Evolutionary conservation across 2,113 vertebrate species (phyloP).

Genomic region (Odontesthes bonariensis): DNA sequence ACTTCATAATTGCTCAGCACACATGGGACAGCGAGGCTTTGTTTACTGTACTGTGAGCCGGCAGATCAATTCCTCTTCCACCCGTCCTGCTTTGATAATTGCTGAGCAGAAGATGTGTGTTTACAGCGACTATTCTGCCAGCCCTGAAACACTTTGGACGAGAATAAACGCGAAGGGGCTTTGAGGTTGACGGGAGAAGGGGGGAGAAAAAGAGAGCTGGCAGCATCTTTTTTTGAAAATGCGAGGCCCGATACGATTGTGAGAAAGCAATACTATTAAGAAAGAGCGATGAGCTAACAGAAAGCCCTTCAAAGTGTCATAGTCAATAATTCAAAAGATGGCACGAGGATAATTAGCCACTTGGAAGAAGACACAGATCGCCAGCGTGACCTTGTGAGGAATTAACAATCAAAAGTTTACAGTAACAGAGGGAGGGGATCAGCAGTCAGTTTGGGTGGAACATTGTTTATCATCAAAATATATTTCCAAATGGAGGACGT

Average conservation of each 20-base stretch:
- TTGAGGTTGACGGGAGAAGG: conserved; percentile 28
- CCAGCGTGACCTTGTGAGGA: conserved; percentile 52
- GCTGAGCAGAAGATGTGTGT: conserved; percentile 68
- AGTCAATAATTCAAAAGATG: conserved; percentile 71
- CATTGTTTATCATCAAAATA: neutral
- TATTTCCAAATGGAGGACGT: neutral
- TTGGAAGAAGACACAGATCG: conserved; percentile 51
- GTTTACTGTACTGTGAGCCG: conserved; percentile 70
- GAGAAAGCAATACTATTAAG: conserved; percentile 76
- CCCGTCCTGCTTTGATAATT: conserved; percentile 73
- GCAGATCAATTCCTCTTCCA: conserved; percentile 76
- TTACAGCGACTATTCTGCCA: conserved; percentile 69
- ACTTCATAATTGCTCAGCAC: conserved; percentile 78
- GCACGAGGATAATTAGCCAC: conserved; percentile 64
- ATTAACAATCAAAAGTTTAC: conserved; percentile 56
- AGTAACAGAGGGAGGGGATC: conserved; percentile 20
- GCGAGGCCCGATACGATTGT: conserved; percentile 67
- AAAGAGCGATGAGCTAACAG: conserved; percentile 67
- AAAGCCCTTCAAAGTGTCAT: conserved; percentile 77
- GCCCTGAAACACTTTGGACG: conserved; percentile 61
- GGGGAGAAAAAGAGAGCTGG: conserved; percentile 42
- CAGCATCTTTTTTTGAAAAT: conserved; percentile 64
- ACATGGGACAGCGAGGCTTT: conserved; percentile 73
- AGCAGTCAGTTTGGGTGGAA: neutral
- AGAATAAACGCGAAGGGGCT: conserved; percentile 64